phyloP scores from a whole-genome alignment of 2,888 invertebrate species.

The Agriotes lineatus region DNA sequence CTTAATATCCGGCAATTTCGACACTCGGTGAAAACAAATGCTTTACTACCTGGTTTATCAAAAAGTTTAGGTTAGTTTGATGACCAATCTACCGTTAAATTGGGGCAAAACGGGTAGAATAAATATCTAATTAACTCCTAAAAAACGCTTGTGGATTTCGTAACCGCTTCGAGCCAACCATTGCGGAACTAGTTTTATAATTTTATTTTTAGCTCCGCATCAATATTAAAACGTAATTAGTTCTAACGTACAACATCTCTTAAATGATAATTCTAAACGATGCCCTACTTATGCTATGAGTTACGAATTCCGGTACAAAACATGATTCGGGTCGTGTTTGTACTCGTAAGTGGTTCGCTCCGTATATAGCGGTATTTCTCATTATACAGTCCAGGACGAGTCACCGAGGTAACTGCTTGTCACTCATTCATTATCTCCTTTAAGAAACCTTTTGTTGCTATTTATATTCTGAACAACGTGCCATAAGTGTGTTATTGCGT shows the following conservation, averaged over 20 bases:
- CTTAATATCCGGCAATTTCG: not conserved
- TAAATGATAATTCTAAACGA: conserved; percentile 4
- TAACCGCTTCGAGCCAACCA: too few species aligned
- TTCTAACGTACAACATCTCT: not conserved
- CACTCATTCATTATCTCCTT: conserved; percentile 32
- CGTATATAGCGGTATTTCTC: conserved; percentile 34
- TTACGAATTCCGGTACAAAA: conserved; percentile 12
- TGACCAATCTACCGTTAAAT: not conserved
- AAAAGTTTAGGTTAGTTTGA: not conserved
- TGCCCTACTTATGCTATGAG: conserved; percentile 14
- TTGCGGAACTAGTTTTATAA: too few species aligned
- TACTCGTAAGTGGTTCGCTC: conserved; percentile 19
- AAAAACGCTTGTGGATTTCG: too few species aligned
- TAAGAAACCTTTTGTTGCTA: conserved; percentile 35
- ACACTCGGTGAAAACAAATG: not conserved
- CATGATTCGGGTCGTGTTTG: conserved; percentile 21
- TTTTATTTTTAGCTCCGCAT: too few species aligned
- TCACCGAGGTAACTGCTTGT: conserved; percentile 26
- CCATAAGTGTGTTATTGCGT: conserved; percentile 25
- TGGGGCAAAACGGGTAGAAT: conserved; percentile 2
- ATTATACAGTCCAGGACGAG: conserved; percentile 37
- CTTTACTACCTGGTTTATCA: not conserved
- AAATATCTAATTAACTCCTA: not conserved
- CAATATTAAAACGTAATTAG: not conserved
- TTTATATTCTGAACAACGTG: conserved; percentile 27